Evolutionary conservation across 2,888 invertebrate species (phyloP).

Genomic region (Eupithecia centaureata): DNA sequence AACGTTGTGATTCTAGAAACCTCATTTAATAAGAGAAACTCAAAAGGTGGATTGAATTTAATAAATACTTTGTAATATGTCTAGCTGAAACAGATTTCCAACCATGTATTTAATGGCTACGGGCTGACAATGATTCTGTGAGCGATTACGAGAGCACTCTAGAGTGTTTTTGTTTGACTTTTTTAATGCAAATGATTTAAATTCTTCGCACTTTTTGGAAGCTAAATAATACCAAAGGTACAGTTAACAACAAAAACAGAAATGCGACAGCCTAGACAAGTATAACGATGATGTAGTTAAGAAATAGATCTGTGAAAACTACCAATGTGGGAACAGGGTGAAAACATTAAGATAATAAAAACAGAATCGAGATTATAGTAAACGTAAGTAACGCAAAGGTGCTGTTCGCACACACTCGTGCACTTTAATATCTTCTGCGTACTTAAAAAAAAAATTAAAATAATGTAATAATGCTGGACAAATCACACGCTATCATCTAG

Average conservation of each 20-base stretch:
- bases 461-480: too few relatives aligned
- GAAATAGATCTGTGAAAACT: background rate
- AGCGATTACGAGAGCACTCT: constrained; percentile 66
- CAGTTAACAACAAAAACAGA: background rate
- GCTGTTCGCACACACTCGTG: too few relatives aligned
- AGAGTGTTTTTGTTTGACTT: constrained; percentile 35
- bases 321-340: background rate
- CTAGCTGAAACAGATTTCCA: background rate
- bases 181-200: constrained; percentile 21
- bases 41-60: background rate
- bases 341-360: too few relatives aligned
- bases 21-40: background rate
- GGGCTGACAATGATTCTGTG: constrained; percentile 69
- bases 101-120: constrained; percentile 64
- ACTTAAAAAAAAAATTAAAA: too few relatives aligned
- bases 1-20: background rate
- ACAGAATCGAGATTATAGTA: background rate
- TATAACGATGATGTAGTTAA: background rate
- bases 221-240: background rate
- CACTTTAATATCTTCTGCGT: too few relatives aligned
- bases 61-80: background rate
- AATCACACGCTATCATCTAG: too few relatives aligned
- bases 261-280: background rate
- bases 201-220: background rate
- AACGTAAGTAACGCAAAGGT: too few relatives aligned